Evolutionary conservation across 2,113 vertebrate genomes (phyloP), one percentile per base, ranked within the genome.

Genomic region (Ictalurus punctatus): DNA sequence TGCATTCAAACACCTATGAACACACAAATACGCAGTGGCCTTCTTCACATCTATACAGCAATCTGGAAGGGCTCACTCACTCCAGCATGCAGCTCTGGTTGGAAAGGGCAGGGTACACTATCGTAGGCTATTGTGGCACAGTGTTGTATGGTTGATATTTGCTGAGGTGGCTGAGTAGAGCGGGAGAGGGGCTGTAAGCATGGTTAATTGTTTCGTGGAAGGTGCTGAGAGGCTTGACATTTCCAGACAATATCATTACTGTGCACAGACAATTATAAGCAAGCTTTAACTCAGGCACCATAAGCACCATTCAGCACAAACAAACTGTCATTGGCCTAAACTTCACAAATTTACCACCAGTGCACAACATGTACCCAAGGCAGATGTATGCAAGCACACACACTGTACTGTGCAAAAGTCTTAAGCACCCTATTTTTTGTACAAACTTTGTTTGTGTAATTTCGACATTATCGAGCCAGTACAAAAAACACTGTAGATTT

Each of bases 141-240:
- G 69, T 84, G 79, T 76, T 84, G 73, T 81, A 83, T 67, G 56
- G 0, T 71, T 67, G 80, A 90, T 88, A 90, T 87, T 84, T 89
- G 91, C 90, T 88, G 90, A 91, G 88, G 59, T 88, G 78, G 89
- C 86, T 83, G 83, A 89, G 88, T 63, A 59, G 86, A 89, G 61
- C 3, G 13, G 48, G 44, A 86, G 90, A 86, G 76, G 67, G 81
- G 83, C 63, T 73, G 78, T 79, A 61, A 90, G 73, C 54, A 71
- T 86, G 84, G 89, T 91, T 91, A 90, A 90, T 89, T 90, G 87
- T 81, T 89, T 30, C 73, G 61, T 83, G 69, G 80, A 90, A 88
- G 81, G 89, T 91, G 86, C 87, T 88, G 87, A 90, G 89, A 90
- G 84, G 89, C 84, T 91, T 90, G 89, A 89, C 91, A 91, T 91